Base-by-base conservation (phyloP, 2,797 vertebrate species). In the Poeciliopsis turneri region DNA sequence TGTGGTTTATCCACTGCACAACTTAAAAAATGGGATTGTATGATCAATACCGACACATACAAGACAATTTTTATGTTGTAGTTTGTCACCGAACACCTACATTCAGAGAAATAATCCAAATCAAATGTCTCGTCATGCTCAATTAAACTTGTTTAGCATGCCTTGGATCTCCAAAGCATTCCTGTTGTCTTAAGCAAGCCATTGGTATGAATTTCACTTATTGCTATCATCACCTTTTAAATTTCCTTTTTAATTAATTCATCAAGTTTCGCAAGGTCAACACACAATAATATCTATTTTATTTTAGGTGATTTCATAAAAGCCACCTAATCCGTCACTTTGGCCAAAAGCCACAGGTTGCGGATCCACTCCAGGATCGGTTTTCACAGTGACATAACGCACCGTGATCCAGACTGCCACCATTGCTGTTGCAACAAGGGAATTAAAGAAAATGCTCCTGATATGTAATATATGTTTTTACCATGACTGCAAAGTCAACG, bases 401-500 rank as follows among this genome's bases (percentile, higher is more conserved):
- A 7, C 79, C 33, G 76, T 61, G 66, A 73, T 16, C 20, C 43
- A 53, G 16, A 28, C 6, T 69, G 66, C 72, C 9, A 4, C 15
- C 7, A 0, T 41, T 76, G 25, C 69, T 68, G 74, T 49, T 72
- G 45, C 23, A 72, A 78, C 12, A 46, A 20, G 75, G 57, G 41
- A 72, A 11, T 55, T 6, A 6, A 59, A 74, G 47, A 36, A 81
- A 83, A 77, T 53, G 76, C 30, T 8, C 75, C n/a, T 49, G 81
- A 75, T 39, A 59, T 78, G 80, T 39, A 36, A 20, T 23, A 23
- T 72, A 72, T 82, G 16, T 81, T 82, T 76, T 72, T 80, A 9
- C 68, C 70, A 53, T 53, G 71, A 76, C 55, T 86, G 86, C 82
- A 84, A 84, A 91, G 84, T 86, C 89, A 84, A 86, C 78, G 72